phyloP scores from a whole-genome alignment of 2,888 invertebrate species.

The Zygothrica quintamaculata region DNA sequence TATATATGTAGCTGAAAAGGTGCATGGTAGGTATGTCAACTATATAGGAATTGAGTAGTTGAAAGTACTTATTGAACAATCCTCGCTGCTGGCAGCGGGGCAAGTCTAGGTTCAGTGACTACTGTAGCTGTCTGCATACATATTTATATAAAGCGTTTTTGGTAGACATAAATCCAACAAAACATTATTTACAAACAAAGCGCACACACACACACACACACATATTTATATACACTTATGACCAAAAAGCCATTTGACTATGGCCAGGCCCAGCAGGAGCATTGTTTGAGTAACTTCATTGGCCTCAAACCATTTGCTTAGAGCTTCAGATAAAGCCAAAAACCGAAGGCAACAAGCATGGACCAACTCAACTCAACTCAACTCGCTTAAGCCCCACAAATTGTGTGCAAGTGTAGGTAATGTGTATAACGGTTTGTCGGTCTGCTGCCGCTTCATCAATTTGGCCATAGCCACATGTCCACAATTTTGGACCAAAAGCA shows the following conservation, averaged over 20 bases:
- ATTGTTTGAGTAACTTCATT: slow-evolving; percentile 27
- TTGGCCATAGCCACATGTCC: slow-evolving; percentile 59
- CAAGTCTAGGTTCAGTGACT: slow-evolving; percentile 24
- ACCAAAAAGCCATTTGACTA: slow-evolving; percentile 52
- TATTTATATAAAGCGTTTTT: slow-evolving; percentile 63
- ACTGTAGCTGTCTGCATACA: slow-evolving; percentile 55
- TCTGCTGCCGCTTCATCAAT: slow-evolving; percentile 76
- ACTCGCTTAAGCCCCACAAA: slow-evolving; percentile 12
- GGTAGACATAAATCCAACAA: slow-evolving; percentile 66
- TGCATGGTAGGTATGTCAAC: no score
- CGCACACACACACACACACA: no score
- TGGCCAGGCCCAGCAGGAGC: slow-evolving; percentile 34
- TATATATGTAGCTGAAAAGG: neutral
- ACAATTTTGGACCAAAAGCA: slow-evolving; percentile 62
- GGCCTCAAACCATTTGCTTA: neutral
- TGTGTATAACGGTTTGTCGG: slow-evolving; percentile 72
- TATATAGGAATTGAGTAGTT: no score
- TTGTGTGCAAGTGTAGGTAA: slow-evolving; percentile 48
- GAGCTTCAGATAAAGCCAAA: neutral
- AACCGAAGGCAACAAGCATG: neutral
- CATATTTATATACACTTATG: no score
- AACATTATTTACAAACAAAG: slow-evolving; percentile 62
- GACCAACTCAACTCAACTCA: slow-evolving; percentile 12
- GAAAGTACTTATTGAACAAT: slow-evolving; percentile 19
- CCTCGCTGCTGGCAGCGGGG: slow-evolving; percentile 35